Percentiles rank a stretch among this genome's conserved stretches.
Evolutionary conservation across 2,113 vertebrate species (phyloP).

Genomic region (Scartelaos histophorus): DNA sequence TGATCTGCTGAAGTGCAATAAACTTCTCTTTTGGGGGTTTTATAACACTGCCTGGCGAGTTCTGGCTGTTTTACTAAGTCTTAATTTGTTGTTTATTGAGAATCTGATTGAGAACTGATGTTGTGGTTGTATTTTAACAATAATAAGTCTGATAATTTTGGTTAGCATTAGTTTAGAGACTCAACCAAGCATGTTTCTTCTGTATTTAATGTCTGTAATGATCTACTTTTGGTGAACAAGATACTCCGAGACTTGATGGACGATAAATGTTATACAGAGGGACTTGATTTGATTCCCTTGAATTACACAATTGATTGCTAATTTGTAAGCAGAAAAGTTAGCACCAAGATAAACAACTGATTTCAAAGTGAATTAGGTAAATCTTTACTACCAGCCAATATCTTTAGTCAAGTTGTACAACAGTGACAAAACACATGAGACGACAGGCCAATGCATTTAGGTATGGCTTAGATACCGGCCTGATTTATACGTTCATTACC

Average conservation of each 20-base stretch:
- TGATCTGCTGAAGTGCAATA: not conserved
- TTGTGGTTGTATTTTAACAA: too few species aligned
- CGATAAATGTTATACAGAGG: not conserved
- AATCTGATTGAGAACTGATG: too few species aligned
- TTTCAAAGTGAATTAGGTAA: constrained; percentile 20
- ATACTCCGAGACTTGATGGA: not conserved
- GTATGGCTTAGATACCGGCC: constrained; percentile 8
- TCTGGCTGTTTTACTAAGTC: too few species aligned
- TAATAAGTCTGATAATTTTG: too few species aligned
- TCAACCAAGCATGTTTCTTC: too few species aligned
- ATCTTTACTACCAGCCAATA: constrained; percentile 11
- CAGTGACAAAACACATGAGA: constrained; percentile 25
- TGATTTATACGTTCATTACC: constrained; percentile 62
- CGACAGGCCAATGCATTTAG: constrained; percentile 26
- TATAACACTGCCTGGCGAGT: too few species aligned
- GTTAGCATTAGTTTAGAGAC: too few species aligned
- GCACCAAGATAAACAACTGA: not conserved
- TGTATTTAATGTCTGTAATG: too few species aligned
- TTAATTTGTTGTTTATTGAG: too few species aligned
- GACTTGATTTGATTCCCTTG: not conserved
- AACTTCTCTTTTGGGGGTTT: not conserved
- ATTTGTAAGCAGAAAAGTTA: constrained; percentile 1
- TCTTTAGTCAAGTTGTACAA: constrained; percentile 25
- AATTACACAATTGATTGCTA: not conserved
- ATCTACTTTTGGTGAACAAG: too few species aligned